These are phyloP conservation scores for Oostethus manadensis DNA, from an alignment of 2,113 vertebrate genomes.

Conservation along the genomic window DNA sequence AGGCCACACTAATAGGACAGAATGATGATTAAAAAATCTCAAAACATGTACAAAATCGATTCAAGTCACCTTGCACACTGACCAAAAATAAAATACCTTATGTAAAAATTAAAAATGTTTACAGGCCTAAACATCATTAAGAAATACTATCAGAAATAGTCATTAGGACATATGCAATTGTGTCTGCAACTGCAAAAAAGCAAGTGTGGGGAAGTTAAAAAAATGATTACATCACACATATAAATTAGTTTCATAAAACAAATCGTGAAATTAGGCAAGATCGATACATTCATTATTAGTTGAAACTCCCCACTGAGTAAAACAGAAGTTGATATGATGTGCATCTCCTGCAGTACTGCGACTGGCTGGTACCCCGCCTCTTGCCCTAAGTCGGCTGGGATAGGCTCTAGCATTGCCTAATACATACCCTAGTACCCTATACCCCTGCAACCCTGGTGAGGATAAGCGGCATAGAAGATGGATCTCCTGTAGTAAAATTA, in stretches of 20 bases:
- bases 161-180: conserved; percentile 40
- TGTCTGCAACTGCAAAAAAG: conserved; percentile 8
- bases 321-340: conserved; percentile 48
- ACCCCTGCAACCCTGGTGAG: no score
- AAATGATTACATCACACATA: conserved; percentile 13
- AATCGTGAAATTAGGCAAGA: conserved; percentile 61
- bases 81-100: conserved; percentile 34
- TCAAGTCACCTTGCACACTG: conserved; percentile 27
- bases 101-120: conserved; percentile 62
- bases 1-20: conserved; percentile 10
- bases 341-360: background rate
- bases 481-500: background rate
- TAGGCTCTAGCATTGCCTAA: no score
- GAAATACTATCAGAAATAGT: conserved; percentile 42
- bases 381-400: no score
- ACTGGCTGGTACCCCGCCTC: no score
- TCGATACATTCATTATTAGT: conserved; percentile 73
- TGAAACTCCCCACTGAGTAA: conserved; percentile 34
- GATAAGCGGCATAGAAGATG: no score
- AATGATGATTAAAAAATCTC: conserved; percentile 54
- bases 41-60: conserved; percentile 37
- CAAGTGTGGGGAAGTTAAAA: background rate
- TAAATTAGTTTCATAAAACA: conserved; percentile 38
- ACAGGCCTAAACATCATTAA: conserved; percentile 47
- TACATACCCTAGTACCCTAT: no score